Conservation (phyloP, 2,113 vertebrate species). For the Ibidorhyncha struthersii region DNA sequence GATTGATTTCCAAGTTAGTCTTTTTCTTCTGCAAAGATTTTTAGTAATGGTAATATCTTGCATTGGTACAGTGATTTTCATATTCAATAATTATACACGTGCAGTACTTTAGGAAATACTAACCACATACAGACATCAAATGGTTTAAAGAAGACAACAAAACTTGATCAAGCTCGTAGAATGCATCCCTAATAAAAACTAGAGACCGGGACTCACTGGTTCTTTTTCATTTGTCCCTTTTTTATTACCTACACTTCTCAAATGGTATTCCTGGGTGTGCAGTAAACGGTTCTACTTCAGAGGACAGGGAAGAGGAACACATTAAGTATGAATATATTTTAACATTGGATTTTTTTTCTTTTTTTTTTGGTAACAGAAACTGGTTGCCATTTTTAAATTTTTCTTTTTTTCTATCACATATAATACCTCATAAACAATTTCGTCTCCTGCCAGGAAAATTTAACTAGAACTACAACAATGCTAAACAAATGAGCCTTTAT, state of each 20-base stretch:
- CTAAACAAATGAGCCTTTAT: background rate
- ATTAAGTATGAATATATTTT: background rate
- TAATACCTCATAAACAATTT: background rate
- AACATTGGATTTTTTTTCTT: background rate
- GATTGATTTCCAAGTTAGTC: conserved; percentile 32
- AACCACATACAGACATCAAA: background rate
- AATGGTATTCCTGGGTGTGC: background rate
- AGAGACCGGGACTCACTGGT: background rate
- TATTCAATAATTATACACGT: background rate
- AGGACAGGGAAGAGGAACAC: background rate
- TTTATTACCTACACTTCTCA: background rate
- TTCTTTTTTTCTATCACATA: background rate
- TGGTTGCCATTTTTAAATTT: background rate
- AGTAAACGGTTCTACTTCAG: background rate
- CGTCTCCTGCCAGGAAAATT: background rate
- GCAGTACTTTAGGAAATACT: background rate
- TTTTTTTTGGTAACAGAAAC: background rate
- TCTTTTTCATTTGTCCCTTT: background rate
- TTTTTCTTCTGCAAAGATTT: background rate
- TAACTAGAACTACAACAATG: background rate
- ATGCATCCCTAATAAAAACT: background rate
- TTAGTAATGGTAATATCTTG: background rate
- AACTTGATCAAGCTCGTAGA: background rate
- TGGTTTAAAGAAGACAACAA: background rate
- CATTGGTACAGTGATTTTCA: background rate